A percentile compares a stretch with the other conserved stretches of the same genome.
Conservation (phyloP, 92 coral and sea anemone species). For the Meandrina meandrites region DNA sequence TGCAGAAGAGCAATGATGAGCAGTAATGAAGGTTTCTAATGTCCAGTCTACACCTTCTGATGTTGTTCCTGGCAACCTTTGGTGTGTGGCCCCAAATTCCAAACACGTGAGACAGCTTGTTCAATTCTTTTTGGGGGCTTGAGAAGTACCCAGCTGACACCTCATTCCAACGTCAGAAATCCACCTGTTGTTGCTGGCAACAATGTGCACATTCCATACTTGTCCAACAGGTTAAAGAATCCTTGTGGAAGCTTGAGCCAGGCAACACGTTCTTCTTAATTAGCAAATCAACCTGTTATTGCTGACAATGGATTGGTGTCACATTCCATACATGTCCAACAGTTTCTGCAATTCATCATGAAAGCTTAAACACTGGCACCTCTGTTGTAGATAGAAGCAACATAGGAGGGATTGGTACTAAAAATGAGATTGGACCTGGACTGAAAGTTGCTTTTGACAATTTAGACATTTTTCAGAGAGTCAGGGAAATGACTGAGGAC, state of each 20-base stretch:
- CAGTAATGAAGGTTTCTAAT: not conserved
- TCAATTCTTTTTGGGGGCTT: not conserved
- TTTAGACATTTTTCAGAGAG: constrained; percentile 43
- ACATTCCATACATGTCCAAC: no score
- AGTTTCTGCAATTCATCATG: no score
- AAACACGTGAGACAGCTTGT: not conserved
- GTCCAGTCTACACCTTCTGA: not conserved
- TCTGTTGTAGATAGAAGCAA: not conserved
- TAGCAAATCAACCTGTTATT: no score
- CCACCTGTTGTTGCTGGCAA: not conserved
- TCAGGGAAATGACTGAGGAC: constrained; percentile 49
- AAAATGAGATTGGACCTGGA: constrained; percentile 43
- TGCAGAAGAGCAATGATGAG: not conserved
- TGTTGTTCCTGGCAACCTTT: no score
- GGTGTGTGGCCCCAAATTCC: no score
- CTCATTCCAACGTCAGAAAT: not conserved
- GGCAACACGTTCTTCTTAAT: no score
- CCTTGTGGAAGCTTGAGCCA: not conserved
- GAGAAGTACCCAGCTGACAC: not conserved
- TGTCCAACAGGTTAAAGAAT: not conserved
- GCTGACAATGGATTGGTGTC: no score
- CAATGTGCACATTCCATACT: not conserved
- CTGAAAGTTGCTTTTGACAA: constrained; percentile 58
- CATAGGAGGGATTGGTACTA: not conserved
- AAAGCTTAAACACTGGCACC: no score